phyloP scores from a whole-genome alignment of 2,888 invertebrate species.

The Helicoverpa assulta region DNA sequence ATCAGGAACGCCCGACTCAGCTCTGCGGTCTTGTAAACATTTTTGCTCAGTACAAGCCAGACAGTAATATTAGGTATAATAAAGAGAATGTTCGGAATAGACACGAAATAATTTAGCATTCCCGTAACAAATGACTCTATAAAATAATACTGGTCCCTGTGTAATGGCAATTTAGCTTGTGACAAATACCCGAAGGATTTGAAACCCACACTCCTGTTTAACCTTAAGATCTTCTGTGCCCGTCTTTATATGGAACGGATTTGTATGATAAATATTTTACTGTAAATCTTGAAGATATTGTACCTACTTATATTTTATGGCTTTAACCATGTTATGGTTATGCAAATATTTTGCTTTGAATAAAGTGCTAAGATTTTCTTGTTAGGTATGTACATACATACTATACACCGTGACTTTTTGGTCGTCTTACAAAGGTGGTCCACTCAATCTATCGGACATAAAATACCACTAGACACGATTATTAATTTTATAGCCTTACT shows the following conservation, averaged over 20 bases:
- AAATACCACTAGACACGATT: too few species aligned
- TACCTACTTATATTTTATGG: conserved; percentile 23
- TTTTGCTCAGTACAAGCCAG: conserved; percentile 30
- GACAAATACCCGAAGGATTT: conserved; percentile 66
- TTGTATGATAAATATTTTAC: conserved; percentile 57
- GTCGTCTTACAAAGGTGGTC: too few species aligned
- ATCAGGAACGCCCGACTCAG: conserved; percentile 33
- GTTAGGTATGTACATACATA: neutral
- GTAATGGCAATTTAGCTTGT: conserved; percentile 64
- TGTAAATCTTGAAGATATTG: conserved; percentile 14
- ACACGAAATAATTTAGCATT: conserved; percentile 56
- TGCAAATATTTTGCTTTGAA: neutral
- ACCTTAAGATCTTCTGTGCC: conserved; percentile 44
- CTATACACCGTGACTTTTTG: too few species aligned
- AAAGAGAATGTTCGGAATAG: conserved; percentile 36
- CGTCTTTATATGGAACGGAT: conserved; percentile 43
- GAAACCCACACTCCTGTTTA: conserved; percentile 46
- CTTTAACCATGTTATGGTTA: neutral
- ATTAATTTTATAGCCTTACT: too few species aligned
- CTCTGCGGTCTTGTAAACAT: conserved; percentile 32
- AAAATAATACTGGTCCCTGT: conserved; percentile 60
- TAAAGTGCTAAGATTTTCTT: conserved; percentile 2
- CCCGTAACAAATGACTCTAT: conserved; percentile 63
- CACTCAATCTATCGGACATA: too few species aligned
- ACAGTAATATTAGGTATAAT: conserved; percentile 30